Evolutionary conservation across 2,797 vertebrate species (phyloP).

Genomic region (Champsocephalus esox): DNA sequence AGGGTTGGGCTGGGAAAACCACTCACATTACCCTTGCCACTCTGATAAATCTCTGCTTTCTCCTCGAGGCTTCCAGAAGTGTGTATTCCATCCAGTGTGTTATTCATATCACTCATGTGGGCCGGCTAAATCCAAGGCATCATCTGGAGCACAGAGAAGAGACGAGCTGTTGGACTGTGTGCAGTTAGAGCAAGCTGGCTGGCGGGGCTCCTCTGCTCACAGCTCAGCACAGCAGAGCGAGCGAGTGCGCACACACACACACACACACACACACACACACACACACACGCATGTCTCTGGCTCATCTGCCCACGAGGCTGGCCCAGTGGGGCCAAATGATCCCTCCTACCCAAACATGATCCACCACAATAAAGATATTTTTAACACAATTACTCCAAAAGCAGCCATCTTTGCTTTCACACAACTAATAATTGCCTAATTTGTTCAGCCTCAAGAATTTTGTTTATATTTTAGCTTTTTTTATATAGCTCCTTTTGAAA

Average conservation of each 20-base stretch:
- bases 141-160: constrained; percentile 80
- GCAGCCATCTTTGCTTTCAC: constrained; percentile 59
- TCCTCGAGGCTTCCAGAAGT: constrained; percentile 79
- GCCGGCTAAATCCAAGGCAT: constrained; percentile 84
- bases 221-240: constrained; percentile 54
- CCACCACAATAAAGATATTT: constrained; percentile 87
- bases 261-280: neutral
- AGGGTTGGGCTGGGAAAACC: constrained; percentile 73
- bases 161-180: constrained; percentile 65
- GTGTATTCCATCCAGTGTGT: constrained; percentile 82
- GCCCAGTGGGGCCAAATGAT: constrained; percentile 82
- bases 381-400: constrained; percentile 82
- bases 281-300: constrained; percentile 33
- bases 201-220: constrained; percentile 69
- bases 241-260: too few species aligned
- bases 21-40: constrained; percentile 75
- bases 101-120: constrained; percentile 86
- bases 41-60: constrained; percentile 83
- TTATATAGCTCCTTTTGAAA: constrained; percentile 40
- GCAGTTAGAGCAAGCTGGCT: constrained; percentile 66
- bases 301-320: constrained; percentile 81
- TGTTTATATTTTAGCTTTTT: constrained; percentile 24
- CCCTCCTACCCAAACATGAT: constrained; percentile 87
- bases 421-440: constrained; percentile 52
- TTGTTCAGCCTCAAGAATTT: constrained; percentile 40